Base-by-base conservation (phyloP, 2,888 invertebrate species). In the Tryphoninae sp. region DNA sequence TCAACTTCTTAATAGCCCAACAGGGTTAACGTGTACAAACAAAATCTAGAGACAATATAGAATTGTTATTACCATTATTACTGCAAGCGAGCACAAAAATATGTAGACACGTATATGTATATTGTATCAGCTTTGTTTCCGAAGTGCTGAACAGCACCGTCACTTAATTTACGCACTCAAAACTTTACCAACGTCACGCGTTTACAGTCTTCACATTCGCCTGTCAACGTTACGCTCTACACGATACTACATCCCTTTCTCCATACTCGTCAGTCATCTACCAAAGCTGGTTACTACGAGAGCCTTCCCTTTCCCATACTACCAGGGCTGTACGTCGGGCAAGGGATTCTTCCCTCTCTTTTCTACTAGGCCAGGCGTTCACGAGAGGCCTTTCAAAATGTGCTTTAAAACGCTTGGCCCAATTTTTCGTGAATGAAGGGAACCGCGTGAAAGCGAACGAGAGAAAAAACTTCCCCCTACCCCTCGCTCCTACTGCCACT, bases 351-450 rank as follows among this genome's bases (percentile, higher is more conserved):
- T 62, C 55, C 71, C 42, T 55, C 26, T 69, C 62, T 74, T 58
- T 59, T 49, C 45, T 53, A 53, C 51, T 67, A 61, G 26, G 68
- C 33, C 69, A 33, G 49, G 61, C 64, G 42, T 22, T 45, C 19
- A 23, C 53, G 19, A 58, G 65, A 49, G 74, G 80, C 84, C 82
- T 88, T 87, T 87, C 86, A 88, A 55, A 81, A 87, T 85, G 86
- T 86, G 84, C 85, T 85, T 87, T 86, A 87, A 88, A 89, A 86
- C 83, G 85, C 88, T 88, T 86, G 89, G 84, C 86, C 89, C 82
- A 88, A 88, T 89, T 89, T 88, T 84, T 64, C 73, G 68, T 89
- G 88, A 89, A 89, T 88, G 80, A 85, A 84, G 80, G 80, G 78
- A 64, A 77, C 84, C 84, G 85, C 84, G 84, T 87, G 87, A 88